Conservation (phyloP, 2,113 vertebrate species). For the Phrynocephalus versicolor region DNA sequence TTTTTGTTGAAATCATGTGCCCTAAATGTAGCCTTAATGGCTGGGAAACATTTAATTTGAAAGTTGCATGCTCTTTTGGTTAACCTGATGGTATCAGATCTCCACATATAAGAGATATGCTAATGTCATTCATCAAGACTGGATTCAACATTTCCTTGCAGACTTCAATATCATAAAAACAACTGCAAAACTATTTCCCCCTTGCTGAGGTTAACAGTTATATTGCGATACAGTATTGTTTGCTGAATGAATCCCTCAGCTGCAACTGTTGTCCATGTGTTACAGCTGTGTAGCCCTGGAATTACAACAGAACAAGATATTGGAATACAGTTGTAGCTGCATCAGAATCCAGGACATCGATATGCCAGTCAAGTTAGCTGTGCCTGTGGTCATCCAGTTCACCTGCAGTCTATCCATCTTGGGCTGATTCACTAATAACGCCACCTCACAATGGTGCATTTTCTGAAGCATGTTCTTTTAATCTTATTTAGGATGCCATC, state of each 20-base stretch:
- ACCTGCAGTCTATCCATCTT: conserved; percentile 40
- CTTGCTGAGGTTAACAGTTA: not conserved
- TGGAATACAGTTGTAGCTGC: not conserved
- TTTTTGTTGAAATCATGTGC: not conserved
- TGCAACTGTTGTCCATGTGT: not conserved
- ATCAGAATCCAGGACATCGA: not conserved
- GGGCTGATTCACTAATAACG: conserved; percentile 51
- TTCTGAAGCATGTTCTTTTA: conserved; percentile 76
- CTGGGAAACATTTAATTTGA: not conserved
- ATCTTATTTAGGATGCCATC: conserved; percentile 37
- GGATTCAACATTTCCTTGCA: not conserved
- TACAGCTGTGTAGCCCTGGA: too few relatives aligned
- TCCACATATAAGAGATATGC: too few relatives aligned
- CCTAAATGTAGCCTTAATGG: not conserved
- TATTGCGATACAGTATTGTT: too few relatives aligned
- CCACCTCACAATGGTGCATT: conserved; percentile 48
- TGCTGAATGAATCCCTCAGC: not conserved
- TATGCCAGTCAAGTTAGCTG: conserved; percentile 29
- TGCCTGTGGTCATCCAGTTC: conserved; percentile 31
- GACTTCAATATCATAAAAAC: not conserved
- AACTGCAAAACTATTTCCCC: not conserved
- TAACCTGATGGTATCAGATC: not conserved
- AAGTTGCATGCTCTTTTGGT: not conserved
- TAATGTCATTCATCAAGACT: not conserved
- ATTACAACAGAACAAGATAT: not conserved